A percentile compares a stretch with the other conserved stretches of the same genome.
Conservation (phyloP, 2,888 invertebrate genomes). For the Lasioglossum oenotherae region DNA sequence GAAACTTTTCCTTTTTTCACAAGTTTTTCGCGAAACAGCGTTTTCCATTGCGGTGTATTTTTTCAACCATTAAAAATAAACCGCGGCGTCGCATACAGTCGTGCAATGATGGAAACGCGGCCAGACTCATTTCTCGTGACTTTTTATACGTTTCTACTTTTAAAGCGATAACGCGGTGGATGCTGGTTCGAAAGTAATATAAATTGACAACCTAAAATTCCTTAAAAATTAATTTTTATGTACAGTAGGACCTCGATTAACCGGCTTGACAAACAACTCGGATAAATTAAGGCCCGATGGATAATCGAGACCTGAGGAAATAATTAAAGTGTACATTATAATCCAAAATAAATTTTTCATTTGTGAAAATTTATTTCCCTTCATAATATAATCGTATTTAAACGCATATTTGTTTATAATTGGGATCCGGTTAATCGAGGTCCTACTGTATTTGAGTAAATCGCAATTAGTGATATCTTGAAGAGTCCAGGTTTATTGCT, state of each 20-base stretch:
- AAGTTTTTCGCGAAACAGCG: constrained; percentile 11
- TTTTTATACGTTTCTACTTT: background rate
- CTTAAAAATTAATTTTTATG: background rate
- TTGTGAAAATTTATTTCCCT: no score
- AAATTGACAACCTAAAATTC: background rate
- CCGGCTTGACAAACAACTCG: no score
- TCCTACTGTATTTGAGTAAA: no score
- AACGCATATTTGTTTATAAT: no score
- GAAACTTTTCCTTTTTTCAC: background rate
- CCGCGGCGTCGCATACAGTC: background rate
- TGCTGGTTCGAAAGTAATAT: background rate
- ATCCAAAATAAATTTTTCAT: no score
- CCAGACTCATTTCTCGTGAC: background rate
- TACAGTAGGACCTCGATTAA: no score
- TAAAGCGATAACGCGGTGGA: background rate
- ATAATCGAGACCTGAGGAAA: no score
- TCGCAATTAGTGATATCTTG: background rate
- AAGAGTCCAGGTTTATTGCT: background rate
- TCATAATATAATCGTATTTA: no score
- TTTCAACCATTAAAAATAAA: constrained; percentile 31
- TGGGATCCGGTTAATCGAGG: no score
- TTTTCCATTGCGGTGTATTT: constrained; percentile 31
- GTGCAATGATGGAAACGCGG: background rate
- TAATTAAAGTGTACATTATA: no score
- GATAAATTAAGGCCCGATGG: no score